Evolutionary conservation across 1,140 invertebrate genomes (phyloP).

Genomic region (Asobara japonica): DNA sequence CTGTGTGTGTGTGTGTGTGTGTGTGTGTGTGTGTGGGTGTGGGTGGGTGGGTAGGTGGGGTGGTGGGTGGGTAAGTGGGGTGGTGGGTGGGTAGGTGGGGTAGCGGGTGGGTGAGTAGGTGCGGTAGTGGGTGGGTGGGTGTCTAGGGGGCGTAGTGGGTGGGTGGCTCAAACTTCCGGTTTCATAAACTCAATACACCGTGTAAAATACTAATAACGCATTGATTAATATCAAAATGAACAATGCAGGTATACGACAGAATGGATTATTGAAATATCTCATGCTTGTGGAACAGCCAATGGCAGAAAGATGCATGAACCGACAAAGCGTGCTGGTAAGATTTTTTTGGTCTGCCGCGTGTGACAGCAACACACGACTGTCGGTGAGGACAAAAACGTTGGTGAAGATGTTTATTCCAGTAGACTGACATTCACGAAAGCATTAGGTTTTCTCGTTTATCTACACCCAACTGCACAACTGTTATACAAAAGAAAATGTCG

Average conservation of each 20-base stretch:
- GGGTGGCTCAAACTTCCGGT: too few species aligned
- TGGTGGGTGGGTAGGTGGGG: too few species aligned
- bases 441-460: background rate
- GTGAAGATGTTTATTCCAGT: slow-evolving; percentile 8
- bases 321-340: background rate
- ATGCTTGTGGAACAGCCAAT: background rate
- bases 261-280: background rate
- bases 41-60: too few species aligned
- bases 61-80: too few species aligned
- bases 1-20: too few species aligned
- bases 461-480: background rate
- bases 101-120: too few species aligned
- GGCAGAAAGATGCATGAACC: background rate
- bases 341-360: slow-evolving; percentile 13
- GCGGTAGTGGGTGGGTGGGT: too few species aligned
- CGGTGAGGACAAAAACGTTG: background rate
- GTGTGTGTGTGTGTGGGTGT: too few species aligned
- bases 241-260: background rate
- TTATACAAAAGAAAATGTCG: background rate
- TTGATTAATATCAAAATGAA: too few species aligned
- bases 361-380: slow-evolving; percentile 6
- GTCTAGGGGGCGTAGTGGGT: too few species aligned
- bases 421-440: background rate
- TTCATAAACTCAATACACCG: too few species aligned
- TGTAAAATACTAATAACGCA: too few species aligned